A percentile compares a stretch with the other conserved stretches of the same genome.
phyloP scores from a whole-genome alignment of 2,113 vertebrate genomes.

The Centropristis striata region DNA sequence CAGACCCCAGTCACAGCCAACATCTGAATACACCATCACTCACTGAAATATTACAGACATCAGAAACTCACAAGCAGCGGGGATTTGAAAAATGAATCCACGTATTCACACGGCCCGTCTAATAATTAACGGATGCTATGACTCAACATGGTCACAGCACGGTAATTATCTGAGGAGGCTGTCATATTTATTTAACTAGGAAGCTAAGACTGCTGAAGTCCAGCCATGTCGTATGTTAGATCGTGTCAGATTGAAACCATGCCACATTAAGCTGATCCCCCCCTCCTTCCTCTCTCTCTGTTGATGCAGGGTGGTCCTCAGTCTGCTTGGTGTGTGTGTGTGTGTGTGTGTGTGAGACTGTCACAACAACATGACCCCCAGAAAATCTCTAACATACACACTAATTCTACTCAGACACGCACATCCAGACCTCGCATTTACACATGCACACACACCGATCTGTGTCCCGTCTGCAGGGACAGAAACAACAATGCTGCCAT shows the following conservation, averaged over 20 bases:
- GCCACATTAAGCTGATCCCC: conserved; percentile 62
- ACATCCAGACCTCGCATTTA: conserved; percentile 8
- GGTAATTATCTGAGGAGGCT: conserved; percentile 70
- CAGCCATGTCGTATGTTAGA: conserved; percentile 66
- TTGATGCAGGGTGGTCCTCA: conserved; percentile 83
- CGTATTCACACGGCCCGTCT: conserved; percentile 49
- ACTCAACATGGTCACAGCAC: conserved; percentile 65
- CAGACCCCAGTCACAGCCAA: conserved; percentile 77
- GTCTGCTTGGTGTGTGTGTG: conserved; percentile 55
- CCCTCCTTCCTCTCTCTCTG: conserved; percentile 26
- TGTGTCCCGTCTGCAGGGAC: conserved; percentile 64
- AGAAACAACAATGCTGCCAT: conserved; percentile 84
- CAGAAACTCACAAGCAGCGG: conserved; percentile 52
- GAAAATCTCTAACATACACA: conserved; percentile 69
- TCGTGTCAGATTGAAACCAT: conserved; percentile 74
- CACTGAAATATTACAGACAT: conserved; percentile 72
- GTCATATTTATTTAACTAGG: conserved; percentile 81
- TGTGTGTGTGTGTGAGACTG: conserved; percentile 69
- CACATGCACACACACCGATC: conserved; percentile 19
- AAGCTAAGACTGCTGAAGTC: conserved; percentile 71
- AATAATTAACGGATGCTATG: conserved; percentile 80
- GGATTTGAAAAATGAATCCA: conserved; percentile 62
- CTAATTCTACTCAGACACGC: conserved; percentile 60
- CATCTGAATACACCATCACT: conserved; percentile 74
- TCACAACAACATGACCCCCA: conserved; percentile 77